Evolutionary conservation across 2,113 vertebrate genomes (phyloP).

Genomic region (Acrocephalus kingi): DNA sequence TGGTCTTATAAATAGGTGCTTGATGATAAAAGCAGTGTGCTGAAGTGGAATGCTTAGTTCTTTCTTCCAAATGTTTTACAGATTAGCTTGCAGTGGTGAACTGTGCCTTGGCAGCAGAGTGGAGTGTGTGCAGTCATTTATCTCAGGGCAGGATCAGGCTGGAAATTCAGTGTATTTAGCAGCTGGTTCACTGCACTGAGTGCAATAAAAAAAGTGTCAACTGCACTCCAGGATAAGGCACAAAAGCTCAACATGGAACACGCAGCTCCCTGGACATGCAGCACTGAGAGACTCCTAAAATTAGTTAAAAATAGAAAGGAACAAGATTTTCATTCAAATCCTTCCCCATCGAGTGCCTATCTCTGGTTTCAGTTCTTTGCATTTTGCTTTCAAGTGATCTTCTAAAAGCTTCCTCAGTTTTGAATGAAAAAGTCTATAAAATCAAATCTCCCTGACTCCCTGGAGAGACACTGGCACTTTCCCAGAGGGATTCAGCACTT

Average conservation of each 20-base stretch:
- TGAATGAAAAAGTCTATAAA: background rate
- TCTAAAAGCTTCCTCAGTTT: background rate
- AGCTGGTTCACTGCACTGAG: background rate
- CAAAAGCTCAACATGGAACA: background rate
- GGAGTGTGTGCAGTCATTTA: background rate
- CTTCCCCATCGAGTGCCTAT: background rate
- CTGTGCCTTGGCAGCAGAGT: background rate
- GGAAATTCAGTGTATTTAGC: conserved; percentile 2
- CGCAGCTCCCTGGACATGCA: background rate
- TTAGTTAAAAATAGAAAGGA: background rate
- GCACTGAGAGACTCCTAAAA: background rate
- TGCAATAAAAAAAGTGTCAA: background rate
- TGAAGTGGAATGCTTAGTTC: background rate
- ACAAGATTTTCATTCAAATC: background rate
- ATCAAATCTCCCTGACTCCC: background rate
- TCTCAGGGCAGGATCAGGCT: background rate
- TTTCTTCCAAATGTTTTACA: background rate
- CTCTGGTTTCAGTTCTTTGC: background rate
- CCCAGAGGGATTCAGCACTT: background rate
- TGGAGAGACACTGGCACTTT: background rate
- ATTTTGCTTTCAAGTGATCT: background rate
- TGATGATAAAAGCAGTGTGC: background rate
- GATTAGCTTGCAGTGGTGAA: background rate
- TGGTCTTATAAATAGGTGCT: background rate
- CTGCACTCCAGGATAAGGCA: background rate